Evolutionary conservation across 2,888 invertebrate species (phyloP), one percentile per base, ranked within the genome.

Genomic region (Julus scandinavius): DNA sequence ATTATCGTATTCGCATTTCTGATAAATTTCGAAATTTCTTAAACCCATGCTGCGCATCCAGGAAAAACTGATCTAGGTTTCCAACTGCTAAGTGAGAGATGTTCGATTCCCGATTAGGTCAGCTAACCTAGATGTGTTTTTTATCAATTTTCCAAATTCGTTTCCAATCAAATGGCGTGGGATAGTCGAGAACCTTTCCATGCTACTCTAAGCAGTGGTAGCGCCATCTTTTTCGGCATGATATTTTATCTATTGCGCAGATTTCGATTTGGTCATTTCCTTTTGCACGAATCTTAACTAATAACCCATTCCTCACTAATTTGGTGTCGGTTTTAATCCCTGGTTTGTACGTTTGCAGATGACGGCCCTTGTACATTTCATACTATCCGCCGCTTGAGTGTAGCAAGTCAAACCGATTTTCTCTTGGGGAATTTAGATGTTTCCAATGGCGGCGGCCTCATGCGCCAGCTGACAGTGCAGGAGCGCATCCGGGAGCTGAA

Each of bases 401-500:
- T 93, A 90, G 93, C 93, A 11, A 93, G 93, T 3, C 93, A 93
- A 90, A 93, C 93, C 7, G 93, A 93, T 90, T 92, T 92, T 4
- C 90, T 93, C 9, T 90, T 93, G 85, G 93, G 93, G 0, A 92
- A 93, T 90, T 90, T 93, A 88, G 93, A 93, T 89, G 87, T 88
- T 87, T 91, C 92, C 85, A 91, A 92, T 29, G 1, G 1, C 54
- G 90, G 92, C 40, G 89, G 89, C 9, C 91, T 92, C 40, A 90
- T 93, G 1, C 90, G 92, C 84, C 92, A 93, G 0, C 90, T 93
- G 89, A 92, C 92, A 9, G 92, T 93, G 11, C 92, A 93, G 90
- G 93, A 93, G 89, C 90, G 93, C 87, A 93, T 93, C 87, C 91
- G 93, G 86, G 93, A 93, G 90, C 90, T 93, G 83, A 93, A 93